Evolutionary conservation across 2,797 vertebrate species (phyloP), one percentile per base, ranked within the genome.

Genomic region (Anableps anableps): DNA sequence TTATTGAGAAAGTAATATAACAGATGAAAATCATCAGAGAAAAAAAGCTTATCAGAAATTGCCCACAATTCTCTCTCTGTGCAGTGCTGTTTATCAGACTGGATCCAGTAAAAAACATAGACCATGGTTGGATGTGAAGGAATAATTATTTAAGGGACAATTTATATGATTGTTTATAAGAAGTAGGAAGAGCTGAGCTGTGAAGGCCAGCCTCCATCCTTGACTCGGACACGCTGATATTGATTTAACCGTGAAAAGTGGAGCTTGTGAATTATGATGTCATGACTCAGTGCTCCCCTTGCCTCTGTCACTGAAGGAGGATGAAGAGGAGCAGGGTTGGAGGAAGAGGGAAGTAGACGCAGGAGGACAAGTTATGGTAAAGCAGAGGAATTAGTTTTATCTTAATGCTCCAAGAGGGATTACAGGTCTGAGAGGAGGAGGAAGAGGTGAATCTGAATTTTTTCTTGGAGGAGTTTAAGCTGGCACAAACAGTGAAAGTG

Each of bases 221-320:
- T 96, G 94, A 96, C 92, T 95, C 87, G 93, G 94, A 95, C 94
- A 93, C 88, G 81, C 87, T 94, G 93, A 93, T 95, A 95, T 95
- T 95, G 95, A 95, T 95, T 95, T 95, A 95, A 95, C 93, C 88
- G 85, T 94, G 94, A 94, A 95, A 95, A 95, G 93, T 82, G 93
- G 94, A 91, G 92, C 92, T 50, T 82, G 91, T 96, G 95, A 96
- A 94, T 95, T 95, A 95, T 94, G 92, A 95, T 93, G 94, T 95
- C 93, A 95, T 95, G 94, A 95, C 92, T 95, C 94, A 95, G 91
- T 89, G 93, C 90, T 92, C 93, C 89, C 90, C 89, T 93, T 88
- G 88, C 88, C 74, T 95, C 91, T 95, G 93, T 94, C 92, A 93
- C 88, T 78, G 81, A 92, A 94, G 92, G 92, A 93, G 92, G 90